Evolutionary conservation across 2,888 invertebrate genomes (phyloP).

Genomic region (Protonemura montana): DNA sequence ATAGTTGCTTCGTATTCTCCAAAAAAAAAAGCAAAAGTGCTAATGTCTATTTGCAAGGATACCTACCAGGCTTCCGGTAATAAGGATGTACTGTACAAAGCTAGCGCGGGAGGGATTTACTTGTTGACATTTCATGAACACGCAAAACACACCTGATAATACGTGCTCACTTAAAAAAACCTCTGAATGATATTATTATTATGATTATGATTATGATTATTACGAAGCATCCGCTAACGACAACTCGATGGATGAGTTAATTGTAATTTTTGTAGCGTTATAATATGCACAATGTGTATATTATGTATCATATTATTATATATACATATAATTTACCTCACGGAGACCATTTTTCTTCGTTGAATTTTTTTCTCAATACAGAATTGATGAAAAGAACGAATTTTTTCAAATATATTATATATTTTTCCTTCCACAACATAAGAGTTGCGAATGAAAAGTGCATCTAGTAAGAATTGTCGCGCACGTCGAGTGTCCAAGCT

Average conservation of each 20-base stretch:
- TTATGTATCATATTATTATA: conserved; percentile 44
- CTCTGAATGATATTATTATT: conserved; percentile 35
- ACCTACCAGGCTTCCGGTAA: conserved; percentile 47
- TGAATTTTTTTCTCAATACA: conserved; percentile 44
- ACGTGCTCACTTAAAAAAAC: conserved; percentile 49
- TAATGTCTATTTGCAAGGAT: conserved; percentile 39
- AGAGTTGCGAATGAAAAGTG: neutral
- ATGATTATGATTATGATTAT: conserved; percentile 28
- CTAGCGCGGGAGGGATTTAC: conserved; percentile 44
- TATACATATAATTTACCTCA: conserved; percentile 39
- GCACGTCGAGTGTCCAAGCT: neutral
- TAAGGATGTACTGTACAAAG: conserved; percentile 46
- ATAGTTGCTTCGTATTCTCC: conserved; percentile 49
- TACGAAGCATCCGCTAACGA: conserved; percentile 34
- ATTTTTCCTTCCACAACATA: conserved; percentile 29
- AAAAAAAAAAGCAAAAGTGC: conserved; percentile 7
- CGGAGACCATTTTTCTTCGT: conserved; percentile 44
- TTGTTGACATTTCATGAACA: conserved; percentile 42
- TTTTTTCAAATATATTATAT: conserved; percentile 30
- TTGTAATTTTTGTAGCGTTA: conserved; percentile 47
- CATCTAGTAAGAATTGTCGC: neutral
- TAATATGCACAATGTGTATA: conserved; percentile 49
- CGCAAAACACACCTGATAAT: conserved; percentile 49
- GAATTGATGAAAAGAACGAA: conserved; percentile 38
- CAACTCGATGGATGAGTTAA: conserved; percentile 43